Conservation (phyloP, 2,113 vertebrate genomes). For the Pluvianellus socialis region DNA sequence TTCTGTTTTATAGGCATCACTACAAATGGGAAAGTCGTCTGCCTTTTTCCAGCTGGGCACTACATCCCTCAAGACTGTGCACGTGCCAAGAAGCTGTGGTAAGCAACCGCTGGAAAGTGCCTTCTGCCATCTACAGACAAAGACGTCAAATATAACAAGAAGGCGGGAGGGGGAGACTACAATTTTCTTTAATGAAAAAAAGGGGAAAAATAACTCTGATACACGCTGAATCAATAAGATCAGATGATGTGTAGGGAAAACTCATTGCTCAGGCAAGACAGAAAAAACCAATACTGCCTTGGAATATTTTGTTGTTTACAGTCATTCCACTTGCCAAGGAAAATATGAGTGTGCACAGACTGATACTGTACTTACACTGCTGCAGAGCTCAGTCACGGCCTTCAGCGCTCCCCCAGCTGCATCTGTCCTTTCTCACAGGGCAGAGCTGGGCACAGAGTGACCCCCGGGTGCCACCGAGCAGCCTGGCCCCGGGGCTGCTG, state of each 20-base stretch:
- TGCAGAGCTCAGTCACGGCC: neutral
- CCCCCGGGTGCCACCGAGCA: neutral
- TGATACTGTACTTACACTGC: neutral
- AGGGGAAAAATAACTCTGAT: neutral
- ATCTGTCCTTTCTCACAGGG: neutral
- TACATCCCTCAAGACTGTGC: neutral
- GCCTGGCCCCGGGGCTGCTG: neutral
- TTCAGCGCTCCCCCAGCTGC: neutral
- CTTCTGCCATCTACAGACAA: constrained; percentile 50
- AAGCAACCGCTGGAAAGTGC: constrained; percentile 21
- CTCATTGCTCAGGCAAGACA: neutral
- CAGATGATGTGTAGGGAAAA: neutral
- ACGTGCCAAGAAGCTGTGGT: constrained; percentile 12
- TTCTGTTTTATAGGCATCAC: neutral
- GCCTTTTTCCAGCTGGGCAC: constrained; percentile 28
- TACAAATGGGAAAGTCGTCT: neutral
- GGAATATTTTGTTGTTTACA: constrained; percentile 48
- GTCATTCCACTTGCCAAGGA: constrained; percentile 21
- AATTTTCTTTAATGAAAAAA: constrained; percentile 5
- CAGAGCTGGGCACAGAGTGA: neutral
- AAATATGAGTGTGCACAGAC: neutral
- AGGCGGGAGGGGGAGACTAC: neutral
- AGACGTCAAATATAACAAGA: constrained; percentile 15
- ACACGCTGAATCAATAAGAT: constrained; percentile 25
- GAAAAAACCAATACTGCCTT: neutral